phyloP scores from a whole-genome alignment of 2,888 invertebrate genomes.

The Lasioglossum figueresi region DNA sequence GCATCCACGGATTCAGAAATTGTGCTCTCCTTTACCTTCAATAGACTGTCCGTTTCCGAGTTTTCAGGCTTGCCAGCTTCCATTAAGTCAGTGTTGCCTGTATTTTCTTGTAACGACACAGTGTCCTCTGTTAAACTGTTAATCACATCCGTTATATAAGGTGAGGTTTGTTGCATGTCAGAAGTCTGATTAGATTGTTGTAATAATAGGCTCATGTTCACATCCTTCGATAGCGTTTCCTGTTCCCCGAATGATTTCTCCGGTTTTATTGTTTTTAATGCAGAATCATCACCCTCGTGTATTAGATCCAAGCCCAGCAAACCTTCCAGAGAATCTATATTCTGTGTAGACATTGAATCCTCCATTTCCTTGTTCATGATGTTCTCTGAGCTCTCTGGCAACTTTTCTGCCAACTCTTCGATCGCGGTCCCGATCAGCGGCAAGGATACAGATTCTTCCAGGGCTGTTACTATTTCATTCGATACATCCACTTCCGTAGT shows the following conservation, averaged over 20 bases:
- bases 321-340: constrained; percentile 70
- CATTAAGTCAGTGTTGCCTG: constrained; percentile 20
- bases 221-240: constrained; percentile 60
- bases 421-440: constrained; percentile 48
- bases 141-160: constrained; percentile 68
- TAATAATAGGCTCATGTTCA: constrained; percentile 67
- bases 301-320: constrained; percentile 70
- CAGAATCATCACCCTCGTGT: constrained; percentile 60
- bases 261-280: constrained; percentile 40
- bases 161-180: constrained; percentile 49
- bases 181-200: constrained; percentile 57
- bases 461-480: constrained; percentile 44
- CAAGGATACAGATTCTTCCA: constrained; percentile 46
- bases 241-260: constrained; percentile 47
- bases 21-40: constrained; percentile 38
- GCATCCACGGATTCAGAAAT: constrained; percentile 29
- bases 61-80: constrained; percentile 32
- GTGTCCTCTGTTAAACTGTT: constrained; percentile 50
- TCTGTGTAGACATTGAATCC: constrained; percentile 63
- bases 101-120: constrained; percentile 28
- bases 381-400: constrained; percentile 64
- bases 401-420: constrained; percentile 58
- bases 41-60: constrained; percentile 14
- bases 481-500: constrained; percentile 56
- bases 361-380: constrained; percentile 65